Percentiles rank a stretch among this genome's conserved stretches.
These are phyloP conservation scores for Anticlea derivata DNA, from an alignment of 2,888 invertebrate genomes.

Conservation along the genomic window DNA sequence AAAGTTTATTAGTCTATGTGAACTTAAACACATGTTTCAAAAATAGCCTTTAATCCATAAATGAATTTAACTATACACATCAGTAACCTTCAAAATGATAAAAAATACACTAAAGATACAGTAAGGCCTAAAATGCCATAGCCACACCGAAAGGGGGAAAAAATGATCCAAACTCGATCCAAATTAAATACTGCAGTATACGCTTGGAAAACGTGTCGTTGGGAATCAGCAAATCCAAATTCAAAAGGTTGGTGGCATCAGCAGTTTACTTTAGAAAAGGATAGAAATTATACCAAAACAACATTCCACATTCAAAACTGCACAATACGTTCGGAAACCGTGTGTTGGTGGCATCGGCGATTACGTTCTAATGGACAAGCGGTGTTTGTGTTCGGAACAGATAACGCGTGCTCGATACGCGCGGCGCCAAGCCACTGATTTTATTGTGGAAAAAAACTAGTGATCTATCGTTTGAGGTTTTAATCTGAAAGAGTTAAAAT, in stretches of 20 bases:
- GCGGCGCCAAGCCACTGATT: conserved; percentile 81
- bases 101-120: too few relatives aligned
- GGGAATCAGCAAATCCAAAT: too few relatives aligned
- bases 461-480: conserved; percentile 60
- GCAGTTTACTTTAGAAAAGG: background rate
- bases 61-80: background rate
- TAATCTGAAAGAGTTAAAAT: conserved; percentile 26
- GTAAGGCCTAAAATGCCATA: too few relatives aligned
- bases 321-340: conserved; percentile 52
- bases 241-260: too few relatives aligned
- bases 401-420: conserved; percentile 78
- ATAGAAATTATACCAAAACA: conserved; percentile 36
- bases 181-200: too few relatives aligned
- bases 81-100: too few relatives aligned
- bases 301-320: conserved; percentile 66
- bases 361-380: conserved; percentile 84
- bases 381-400: conserved; percentile 76
- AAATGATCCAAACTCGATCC: too few relatives aligned
- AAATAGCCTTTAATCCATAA: conserved; percentile 48
- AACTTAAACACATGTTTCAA: conserved; percentile 49
- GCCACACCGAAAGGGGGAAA: too few relatives aligned
- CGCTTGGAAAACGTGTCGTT: too few relatives aligned
- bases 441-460: conserved; percentile 61
- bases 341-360: conserved; percentile 82
- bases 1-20: conserved; percentile 40